Base-by-base conservation (phyloP, 2,888 invertebrate species). In the Formica aserva region DNA sequence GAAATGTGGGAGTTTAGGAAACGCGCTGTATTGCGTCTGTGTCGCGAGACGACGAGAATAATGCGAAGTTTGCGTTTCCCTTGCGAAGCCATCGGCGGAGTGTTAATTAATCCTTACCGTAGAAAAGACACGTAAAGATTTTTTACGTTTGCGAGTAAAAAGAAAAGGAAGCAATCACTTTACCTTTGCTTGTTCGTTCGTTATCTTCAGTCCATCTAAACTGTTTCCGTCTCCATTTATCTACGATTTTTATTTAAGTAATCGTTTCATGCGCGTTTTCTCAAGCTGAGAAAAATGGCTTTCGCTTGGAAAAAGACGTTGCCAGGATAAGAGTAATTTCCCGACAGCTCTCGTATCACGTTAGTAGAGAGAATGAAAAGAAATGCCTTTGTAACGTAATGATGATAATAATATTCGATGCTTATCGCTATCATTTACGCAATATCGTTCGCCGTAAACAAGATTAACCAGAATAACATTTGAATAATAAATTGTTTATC, bases 241-340 rank as follows among this genome's bases (percentile, higher is more conserved):
- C 60, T 22, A 45, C 3, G 62, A 72, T 80, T 80, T 72, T 62
- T 62, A 80, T 71, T 71, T 71, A 69, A 77, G 69, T 41, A 48
- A 71, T 48, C 35, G 60, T 45, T 35, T 35, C 26, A 5, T 32
- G 11, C 32, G 60, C 32, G 60, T 60, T 60, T 78, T 60, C 71
- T 15, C 72, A 26, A 48, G 60, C 38, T 26, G 8, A 13, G 35
- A 35, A 72, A 78, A 80, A 80, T 80, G 45, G 35, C 72, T 72
- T 72, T 57, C 13, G 72, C 32, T 48, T 18, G 22, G 35, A 22
- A 26, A 41, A n/a, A 78, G 60, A 78, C 71, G 60, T 45, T 60
- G 35, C 60, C 41, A 45, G 60, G 71, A 78, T 71, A 72, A 80
- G 45, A 60, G 78, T 60, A 72, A 80, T 80, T 80, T 80, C 48